These are phyloP conservation scores for Polydrusus cervinus DNA, from an alignment of 2,888 invertebrate species.

Conservation along the genomic window DNA sequence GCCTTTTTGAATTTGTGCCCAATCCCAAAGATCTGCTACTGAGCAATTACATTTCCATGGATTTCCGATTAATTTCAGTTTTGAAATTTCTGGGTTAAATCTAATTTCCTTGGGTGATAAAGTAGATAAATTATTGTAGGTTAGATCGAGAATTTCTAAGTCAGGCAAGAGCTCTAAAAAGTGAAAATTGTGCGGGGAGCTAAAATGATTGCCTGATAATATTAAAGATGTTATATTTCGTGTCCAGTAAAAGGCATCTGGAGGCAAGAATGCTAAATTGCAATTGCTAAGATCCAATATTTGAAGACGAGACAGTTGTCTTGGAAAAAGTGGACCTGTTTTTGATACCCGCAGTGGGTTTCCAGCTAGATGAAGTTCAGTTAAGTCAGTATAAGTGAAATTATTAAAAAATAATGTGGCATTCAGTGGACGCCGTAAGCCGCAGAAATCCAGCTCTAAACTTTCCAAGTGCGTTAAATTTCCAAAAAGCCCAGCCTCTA, in stretches of 20 bases:
- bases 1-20: slow-evolving; percentile 80
- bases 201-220: slow-evolving; percentile 76
- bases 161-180: slow-evolving; percentile 75
- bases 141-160: slow-evolving; percentile 77
- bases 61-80: slow-evolving; percentile 79
- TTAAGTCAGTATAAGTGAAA: slow-evolving; percentile 77
- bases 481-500: slow-evolving; percentile 80
- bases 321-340: slow-evolving; percentile 77
- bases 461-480: slow-evolving; percentile 80
- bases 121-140: slow-evolving; percentile 77
- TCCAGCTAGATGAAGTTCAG: slow-evolving; percentile 80
- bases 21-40: slow-evolving; percentile 82
- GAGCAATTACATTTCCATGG: slow-evolving; percentile 82
- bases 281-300: slow-evolving; percentile 80
- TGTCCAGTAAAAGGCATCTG: slow-evolving; percentile 76
- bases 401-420: slow-evolving; percentile 81
- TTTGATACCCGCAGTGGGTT: slow-evolving; percentile 79
- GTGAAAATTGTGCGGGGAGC: slow-evolving; percentile 72
- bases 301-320: slow-evolving; percentile 78
- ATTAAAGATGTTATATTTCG: slow-evolving; percentile 78
- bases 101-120: slow-evolving; percentile 75
- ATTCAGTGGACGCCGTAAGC: slow-evolving; percentile 77
- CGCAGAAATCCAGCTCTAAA: slow-evolving; percentile 81
- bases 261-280: slow-evolving; percentile 76
- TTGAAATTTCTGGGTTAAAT: slow-evolving; percentile 75